Conservation (phyloP, 2,888 invertebrate genomes). For the Drosophila anceps region DNA sequence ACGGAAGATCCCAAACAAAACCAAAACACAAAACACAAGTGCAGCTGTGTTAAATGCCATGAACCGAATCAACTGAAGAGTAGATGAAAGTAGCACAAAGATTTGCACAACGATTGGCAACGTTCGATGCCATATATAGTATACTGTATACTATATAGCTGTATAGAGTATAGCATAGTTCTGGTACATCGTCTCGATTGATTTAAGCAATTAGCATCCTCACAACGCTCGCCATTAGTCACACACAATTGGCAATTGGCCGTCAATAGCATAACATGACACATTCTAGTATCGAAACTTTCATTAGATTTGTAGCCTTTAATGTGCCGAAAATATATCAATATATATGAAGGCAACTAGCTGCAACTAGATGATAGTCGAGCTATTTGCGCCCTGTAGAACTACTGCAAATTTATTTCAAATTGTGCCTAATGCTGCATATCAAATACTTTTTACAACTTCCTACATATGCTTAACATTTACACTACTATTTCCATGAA, state of each 20-base stretch:
- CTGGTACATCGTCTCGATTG: constrained; percentile 41
- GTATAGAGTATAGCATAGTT: constrained; percentile 10
- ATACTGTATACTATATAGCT: not conserved
- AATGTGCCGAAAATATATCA: constrained; percentile 24
- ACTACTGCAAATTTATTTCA: too few relatives aligned
- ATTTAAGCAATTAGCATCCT: constrained; percentile 65
- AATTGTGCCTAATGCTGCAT: not conserved
- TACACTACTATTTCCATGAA: not conserved
- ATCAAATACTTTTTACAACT: not conserved
- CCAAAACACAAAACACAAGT: constrained; percentile 3
- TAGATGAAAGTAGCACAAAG: constrained; percentile 17
- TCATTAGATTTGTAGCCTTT: constrained; percentile 42
- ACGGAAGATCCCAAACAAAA: constrained; percentile 2
- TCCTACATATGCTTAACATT: not conserved
- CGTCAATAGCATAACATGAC: constrained; percentile 42
- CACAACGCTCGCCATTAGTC: constrained; percentile 64
- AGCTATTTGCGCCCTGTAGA: constrained; percentile 13
- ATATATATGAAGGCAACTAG: not conserved
- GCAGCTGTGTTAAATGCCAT: constrained; percentile 52
- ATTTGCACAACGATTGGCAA: constrained; percentile 38
- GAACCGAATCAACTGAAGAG: constrained; percentile 28
- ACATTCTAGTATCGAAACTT: constrained; percentile 30
- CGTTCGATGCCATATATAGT: constrained; percentile 11
- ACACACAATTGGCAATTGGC: constrained; percentile 62
- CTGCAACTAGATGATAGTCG: not conserved